Evolutionary conservation across 1,140 invertebrate genomes (phyloP).

Genomic region (Stratiolaelaps scimitus): DNA sequence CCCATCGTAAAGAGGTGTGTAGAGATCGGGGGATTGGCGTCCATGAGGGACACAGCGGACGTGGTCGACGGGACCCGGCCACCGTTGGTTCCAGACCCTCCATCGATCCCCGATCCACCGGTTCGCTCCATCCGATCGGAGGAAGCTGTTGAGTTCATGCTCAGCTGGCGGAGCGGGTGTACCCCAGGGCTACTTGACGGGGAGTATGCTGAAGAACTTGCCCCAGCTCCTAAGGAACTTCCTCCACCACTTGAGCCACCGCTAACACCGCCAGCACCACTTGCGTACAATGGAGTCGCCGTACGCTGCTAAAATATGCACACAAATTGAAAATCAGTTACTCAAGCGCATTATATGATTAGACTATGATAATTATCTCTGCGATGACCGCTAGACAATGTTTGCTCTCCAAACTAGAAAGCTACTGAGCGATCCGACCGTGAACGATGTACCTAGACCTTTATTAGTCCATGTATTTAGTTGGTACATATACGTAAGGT

Average conservation of each 20-base stretch:
- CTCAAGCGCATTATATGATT: too few relatives aligned
- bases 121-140: background rate
- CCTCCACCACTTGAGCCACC: background rate
- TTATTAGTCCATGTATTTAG: too few relatives aligned
- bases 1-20: conserved; percentile 16
- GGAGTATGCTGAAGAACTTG: background rate
- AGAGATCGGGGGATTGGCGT: conserved; percentile 1
- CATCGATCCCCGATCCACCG: too few relatives aligned
- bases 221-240: too few relatives aligned
- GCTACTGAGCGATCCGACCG: too few relatives aligned
- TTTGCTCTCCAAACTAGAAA: too few relatives aligned
- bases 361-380: too few relatives aligned
- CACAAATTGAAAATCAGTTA: background rate
- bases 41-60: background rate
- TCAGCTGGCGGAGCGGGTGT: background rate
- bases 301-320: background rate
- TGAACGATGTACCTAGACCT: background rate
- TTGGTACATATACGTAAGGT: too few relatives aligned
- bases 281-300: background rate
- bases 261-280: too few relatives aligned
- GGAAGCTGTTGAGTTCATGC: background rate
- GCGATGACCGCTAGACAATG: too few relatives aligned
- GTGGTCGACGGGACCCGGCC: background rate
- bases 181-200: conserved; percentile 20
- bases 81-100: too few relatives aligned